Percentiles rank a stretch among this genome's conserved stretches.
phyloP scores from a whole-genome alignment of 2,888 invertebrate species.

The Agrochola litura region DNA sequence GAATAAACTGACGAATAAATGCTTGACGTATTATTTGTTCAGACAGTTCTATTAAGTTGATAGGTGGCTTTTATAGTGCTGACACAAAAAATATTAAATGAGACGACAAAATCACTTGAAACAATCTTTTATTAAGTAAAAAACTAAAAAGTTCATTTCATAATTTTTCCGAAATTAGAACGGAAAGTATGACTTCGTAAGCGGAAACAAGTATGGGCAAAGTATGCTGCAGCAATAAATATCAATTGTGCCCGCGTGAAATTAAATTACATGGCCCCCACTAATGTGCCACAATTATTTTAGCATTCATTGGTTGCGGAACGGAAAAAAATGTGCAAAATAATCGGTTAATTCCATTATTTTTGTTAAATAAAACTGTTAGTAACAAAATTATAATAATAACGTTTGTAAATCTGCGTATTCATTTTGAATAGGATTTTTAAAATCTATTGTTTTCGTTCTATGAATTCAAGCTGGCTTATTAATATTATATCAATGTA shows the following conservation, averaged over 20 bases:
- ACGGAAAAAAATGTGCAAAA: slow-evolving; percentile 49
- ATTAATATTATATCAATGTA: neutral
- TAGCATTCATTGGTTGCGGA: slow-evolving; percentile 59
- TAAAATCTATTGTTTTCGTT: neutral
- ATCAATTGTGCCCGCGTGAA: slow-evolving; percentile 65
- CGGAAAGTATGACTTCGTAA: slow-evolving; percentile 29
- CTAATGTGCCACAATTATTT: slow-evolving; percentile 72
- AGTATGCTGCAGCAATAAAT: slow-evolving; percentile 69
- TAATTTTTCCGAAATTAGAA: slow-evolving; percentile 26
- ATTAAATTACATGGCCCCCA: slow-evolving; percentile 70
- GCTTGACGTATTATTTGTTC: neutral
- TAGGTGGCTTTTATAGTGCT: neutral
- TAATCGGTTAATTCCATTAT: slow-evolving; percentile 35
- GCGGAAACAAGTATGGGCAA: slow-evolving; percentile 57
- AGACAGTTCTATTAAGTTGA: neutral
- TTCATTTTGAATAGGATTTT: neutral
- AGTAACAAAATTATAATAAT: neutral
- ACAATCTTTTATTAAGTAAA: slow-evolving; percentile 3
- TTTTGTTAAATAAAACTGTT: slow-evolving; percentile 11
- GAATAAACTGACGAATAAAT: neutral
- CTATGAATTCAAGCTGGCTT: neutral
- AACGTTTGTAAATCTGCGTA: neutral
- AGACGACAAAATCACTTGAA: neutral
- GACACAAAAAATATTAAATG: neutral
- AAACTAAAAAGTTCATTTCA: neutral